Base-by-base conservation (phyloP, 2,113 vertebrate genomes). In the Procavia capensis region DNA sequence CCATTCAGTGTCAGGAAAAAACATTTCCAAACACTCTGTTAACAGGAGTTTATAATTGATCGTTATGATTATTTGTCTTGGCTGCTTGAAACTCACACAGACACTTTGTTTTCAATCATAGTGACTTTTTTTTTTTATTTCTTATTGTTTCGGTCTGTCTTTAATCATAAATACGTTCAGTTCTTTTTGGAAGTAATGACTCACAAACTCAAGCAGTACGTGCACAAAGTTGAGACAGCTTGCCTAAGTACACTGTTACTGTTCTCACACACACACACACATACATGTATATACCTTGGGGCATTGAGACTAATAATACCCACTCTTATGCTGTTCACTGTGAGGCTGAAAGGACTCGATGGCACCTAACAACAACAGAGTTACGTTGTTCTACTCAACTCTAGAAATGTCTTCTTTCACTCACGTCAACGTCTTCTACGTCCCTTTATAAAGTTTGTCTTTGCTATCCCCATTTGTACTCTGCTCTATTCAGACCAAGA, bases 41-140 rank as follows among this genome's bases (percentile, higher is more conserved):
- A 93, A 59, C 34, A 25, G 57, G 16, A 41, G 11, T 68, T 75
- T 89, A 19, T 39, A 79, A 78, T 45, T 78, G 88, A 45, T 80
- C 54, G 17, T 63, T 74, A n/a, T 34, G 81, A 59, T n/a, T 47
- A 81, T 85, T 95, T 92, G 19, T 75, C 45, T 90, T 90, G 43
- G 22, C 41, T 88, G 47, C n/a, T 31, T 83, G 39, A 59, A 95
- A 50, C 25, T 74, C 14, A 43, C 29, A 68, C 9, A 88, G n/a
- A 89, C 70, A 43, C 27, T 75, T 66, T 94, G 24, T 68, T 90
- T 27, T 47, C 45, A 88, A 50, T 72, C 31, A 79, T 17, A 57
- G 6, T 76, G 68, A 76, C 0, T 34, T 36, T 80, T 31, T 70
- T n/a, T 41, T n/a, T n/a, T n/a, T 27, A 34, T 22, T 88, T 92